These are phyloP conservation scores for Hestina assimilis DNA, from an alignment of 1,140 invertebrate species.

Conservation along the genomic window DNA sequence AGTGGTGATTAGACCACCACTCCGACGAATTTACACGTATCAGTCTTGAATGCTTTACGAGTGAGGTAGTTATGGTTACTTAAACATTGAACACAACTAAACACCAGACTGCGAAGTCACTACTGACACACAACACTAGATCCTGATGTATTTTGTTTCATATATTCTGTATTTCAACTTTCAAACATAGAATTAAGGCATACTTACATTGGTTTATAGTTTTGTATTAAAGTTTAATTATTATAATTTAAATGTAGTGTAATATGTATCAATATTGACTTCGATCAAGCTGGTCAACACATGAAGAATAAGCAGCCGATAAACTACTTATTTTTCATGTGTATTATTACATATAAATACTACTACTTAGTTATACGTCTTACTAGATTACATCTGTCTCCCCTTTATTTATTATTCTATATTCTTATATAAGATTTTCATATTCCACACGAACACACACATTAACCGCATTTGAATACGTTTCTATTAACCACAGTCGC, in stretches of 20 bases:
- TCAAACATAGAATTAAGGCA: no score
- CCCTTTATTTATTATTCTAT: conserved; percentile 25
- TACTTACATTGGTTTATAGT: no score
- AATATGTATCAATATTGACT: conserved; percentile 13
- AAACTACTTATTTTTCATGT: conserved; percentile 6
- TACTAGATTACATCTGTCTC: conserved; percentile 40
- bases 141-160: no score
- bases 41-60: conserved; percentile 70
- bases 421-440: conserved; percentile 5
- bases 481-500: no score
- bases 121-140: conserved; percentile 5
- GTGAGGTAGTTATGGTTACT: conserved; percentile 69
- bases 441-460: conserved; percentile 3
- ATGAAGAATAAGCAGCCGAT: conserved; percentile 5
- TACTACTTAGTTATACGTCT: conserved; percentile 31
- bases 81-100: conserved; percentile 54
- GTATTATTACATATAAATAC: conserved; percentile 30
- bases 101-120: conserved; percentile 31
- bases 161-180: no score
- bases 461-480: no score
- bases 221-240: not conserved
- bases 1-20: conserved; percentile 72
- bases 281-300: conserved; percentile 24
- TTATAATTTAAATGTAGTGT: not conserved
- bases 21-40: conserved; percentile 58